Conservation (phyloP, 2,888 invertebrate genomes). For the Macrophya annulata region DNA sequence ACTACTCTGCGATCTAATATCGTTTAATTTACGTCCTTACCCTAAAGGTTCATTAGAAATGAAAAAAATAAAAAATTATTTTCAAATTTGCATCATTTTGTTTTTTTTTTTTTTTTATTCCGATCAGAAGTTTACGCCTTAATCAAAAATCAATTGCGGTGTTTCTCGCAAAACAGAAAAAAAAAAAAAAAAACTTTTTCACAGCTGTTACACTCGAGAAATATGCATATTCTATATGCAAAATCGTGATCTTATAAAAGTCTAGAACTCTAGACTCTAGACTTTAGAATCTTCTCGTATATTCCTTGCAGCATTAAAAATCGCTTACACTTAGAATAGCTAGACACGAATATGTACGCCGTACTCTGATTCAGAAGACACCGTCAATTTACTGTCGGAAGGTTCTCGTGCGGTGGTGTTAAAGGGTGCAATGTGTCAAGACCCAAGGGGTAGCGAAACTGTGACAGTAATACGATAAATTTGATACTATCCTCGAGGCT, state of each 20-base stretch:
- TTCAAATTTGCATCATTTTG: not conserved
- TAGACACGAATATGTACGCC: not conserved
- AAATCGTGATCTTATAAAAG: not conserved
- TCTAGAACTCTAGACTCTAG: not conserved
- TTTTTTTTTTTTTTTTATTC: not conserved
- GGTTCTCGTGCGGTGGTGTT: slow-evolving; percentile 1
- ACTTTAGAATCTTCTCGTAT: not conserved
- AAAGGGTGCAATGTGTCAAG: slow-evolving; percentile 49
- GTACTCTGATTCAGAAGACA: slow-evolving; percentile 6
- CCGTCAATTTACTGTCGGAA: slow-evolving; percentile 25
- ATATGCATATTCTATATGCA: slow-evolving; percentile 18
- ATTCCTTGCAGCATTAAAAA: not conserved
- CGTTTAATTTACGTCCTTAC: not conserved
- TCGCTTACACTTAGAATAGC: slow-evolving; percentile 22
- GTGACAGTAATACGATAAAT: slow-evolving; percentile 37
- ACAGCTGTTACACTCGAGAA: not conserved
- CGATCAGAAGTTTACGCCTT: not conserved
- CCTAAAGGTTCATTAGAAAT: not conserved
- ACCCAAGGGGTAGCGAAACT: slow-evolving; percentile 4
- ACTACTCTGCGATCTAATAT: not conserved
- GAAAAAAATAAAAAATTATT: not conserved
- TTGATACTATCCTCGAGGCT: slow-evolving; percentile 18
- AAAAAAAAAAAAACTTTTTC: not conserved
- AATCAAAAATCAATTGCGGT: not conserved
- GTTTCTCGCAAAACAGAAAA: not conserved